Percentiles rank a stretch among this genome's conserved stretches.
phyloP scores from a whole-genome alignment of 2,113 vertebrate species.

The Myotis brandtii region DNA sequence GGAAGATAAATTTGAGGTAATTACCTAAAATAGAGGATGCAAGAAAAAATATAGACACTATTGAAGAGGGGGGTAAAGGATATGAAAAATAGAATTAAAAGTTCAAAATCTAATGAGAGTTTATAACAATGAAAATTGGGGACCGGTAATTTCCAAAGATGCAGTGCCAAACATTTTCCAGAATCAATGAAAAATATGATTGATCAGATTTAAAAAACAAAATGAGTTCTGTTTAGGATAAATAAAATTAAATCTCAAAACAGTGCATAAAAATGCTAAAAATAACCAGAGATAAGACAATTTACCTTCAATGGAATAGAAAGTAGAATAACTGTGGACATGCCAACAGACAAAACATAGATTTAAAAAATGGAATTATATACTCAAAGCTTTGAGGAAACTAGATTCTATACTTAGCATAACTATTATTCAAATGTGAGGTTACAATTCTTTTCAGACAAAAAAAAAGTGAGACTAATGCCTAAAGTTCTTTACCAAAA shows the following conservation, averaged over 20 bases:
- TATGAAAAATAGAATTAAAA: neutral
- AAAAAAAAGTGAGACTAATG: neutral
- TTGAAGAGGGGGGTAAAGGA: neutral
- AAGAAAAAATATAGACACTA: conserved; percentile 20
- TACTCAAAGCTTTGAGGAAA: neutral
- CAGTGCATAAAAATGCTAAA: neutral
- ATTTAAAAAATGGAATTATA: neutral
- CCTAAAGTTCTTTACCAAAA: neutral
- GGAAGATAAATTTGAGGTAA: neutral
- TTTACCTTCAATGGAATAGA: neutral
- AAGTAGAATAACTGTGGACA: neutral
- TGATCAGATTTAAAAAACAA: conserved; percentile 10
- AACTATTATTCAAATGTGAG: neutral
- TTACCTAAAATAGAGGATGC: neutral
- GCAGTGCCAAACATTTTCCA: neutral
- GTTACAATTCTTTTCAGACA: neutral
- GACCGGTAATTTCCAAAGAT: neutral
- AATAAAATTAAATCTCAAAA: conserved; percentile 42
- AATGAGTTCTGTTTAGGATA: neutral
- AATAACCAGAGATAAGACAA: neutral
- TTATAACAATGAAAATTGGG: neutral
- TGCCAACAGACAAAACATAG: neutral
- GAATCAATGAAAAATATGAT: neutral
- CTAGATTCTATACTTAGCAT: neutral
- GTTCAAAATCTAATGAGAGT: neutral